phyloP scores from a whole-genome alignment of 2,113 vertebrate genomes.

The Gila orcuttii region DNA sequence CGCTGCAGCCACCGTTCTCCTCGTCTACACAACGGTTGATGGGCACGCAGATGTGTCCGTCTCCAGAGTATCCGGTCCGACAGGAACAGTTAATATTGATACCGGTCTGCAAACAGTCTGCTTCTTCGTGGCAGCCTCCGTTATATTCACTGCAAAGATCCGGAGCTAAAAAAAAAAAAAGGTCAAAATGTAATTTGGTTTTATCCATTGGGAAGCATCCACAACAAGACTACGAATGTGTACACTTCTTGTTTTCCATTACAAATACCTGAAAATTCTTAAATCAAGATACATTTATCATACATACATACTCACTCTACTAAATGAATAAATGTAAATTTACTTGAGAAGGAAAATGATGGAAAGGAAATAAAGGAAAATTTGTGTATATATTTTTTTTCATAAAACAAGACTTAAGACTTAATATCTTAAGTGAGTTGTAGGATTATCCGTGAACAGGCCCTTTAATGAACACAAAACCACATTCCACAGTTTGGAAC shows the following conservation, averaged over 20 bases:
- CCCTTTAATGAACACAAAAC: too few species aligned
- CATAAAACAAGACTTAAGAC: too few species aligned
- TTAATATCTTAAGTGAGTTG: too few species aligned
- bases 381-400: background rate
- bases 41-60: slow-evolving; percentile 80
- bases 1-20: slow-evolving; percentile 84
- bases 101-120: slow-evolving; percentile 80
- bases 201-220: background rate
- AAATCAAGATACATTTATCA: too few species aligned
- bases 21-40: slow-evolving; percentile 81
- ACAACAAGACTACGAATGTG: background rate
- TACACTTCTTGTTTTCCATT: background rate
- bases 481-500: too few species aligned
- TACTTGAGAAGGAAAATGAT: background rate
- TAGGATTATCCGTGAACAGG: too few species aligned
- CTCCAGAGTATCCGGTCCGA: slow-evolving; percentile 77
- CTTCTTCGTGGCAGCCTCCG: slow-evolving; percentile 82
- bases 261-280: background rate
- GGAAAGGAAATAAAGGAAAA: background rate
- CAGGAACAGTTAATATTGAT: slow-evolving; percentile 79
- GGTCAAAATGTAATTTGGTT: background rate
- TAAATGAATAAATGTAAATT: too few species aligned
- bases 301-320: too few species aligned
- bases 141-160: slow-evolving; percentile 80
- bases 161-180: slow-evolving; percentile 69